These are phyloP conservation scores for Nephila pilipes DNA, from an alignment of 1,140 invertebrate species.

Conservation along the genomic window DNA sequence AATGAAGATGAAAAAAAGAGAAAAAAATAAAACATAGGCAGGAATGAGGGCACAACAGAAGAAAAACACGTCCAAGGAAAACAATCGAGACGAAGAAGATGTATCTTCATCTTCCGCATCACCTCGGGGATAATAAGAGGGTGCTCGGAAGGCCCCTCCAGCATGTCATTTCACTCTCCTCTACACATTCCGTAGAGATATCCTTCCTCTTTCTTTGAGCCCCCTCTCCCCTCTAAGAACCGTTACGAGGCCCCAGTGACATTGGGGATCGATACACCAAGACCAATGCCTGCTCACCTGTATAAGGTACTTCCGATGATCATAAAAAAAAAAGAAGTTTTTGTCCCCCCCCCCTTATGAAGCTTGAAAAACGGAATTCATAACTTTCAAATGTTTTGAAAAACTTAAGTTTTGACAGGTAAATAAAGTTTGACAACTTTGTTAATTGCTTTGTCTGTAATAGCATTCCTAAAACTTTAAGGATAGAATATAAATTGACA, in stretches of 20 bases:
- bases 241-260: slow-evolving; percentile 15
- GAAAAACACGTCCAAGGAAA: slow-evolving; percentile 31
- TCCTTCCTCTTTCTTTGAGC: neutral
- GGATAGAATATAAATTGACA: no score
- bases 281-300: slow-evolving; percentile 12
- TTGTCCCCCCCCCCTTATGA: no score
- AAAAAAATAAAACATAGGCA: neutral
- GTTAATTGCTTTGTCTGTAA: no score
- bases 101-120: slow-evolving; percentile 66
- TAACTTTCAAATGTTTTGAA: no score
- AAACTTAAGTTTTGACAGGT: no score
- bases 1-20: neutral
- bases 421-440: no score
- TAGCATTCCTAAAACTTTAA: no score
- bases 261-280: slow-evolving; percentile 8
- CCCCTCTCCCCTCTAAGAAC: neutral
- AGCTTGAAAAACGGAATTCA: no score
- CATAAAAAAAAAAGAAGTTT: neutral
- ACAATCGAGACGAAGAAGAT: slow-evolving; percentile 53
- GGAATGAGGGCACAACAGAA: neutral
- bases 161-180: slow-evolving; percentile 32
- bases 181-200: neutral
- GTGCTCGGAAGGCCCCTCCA: slow-evolving; percentile 50
- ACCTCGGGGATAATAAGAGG: slow-evolving; percentile 69
- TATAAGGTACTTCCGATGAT: neutral